These are phyloP conservation scores for Pseudomyrmex pallidus DNA, from an alignment of 1,140 invertebrate genomes.

Conservation along the genomic window DNA sequence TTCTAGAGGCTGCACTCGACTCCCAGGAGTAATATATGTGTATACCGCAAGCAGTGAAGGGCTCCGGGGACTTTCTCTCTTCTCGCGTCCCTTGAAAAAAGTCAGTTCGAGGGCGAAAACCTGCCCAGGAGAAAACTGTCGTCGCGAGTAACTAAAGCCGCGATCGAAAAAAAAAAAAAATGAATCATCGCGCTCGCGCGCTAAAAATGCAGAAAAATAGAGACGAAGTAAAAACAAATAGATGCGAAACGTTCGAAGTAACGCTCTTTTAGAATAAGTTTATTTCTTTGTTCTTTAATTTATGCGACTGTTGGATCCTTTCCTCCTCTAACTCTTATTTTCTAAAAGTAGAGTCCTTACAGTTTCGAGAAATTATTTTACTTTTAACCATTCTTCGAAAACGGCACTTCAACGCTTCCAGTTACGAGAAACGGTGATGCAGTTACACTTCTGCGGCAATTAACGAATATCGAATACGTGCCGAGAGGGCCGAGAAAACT, in stretches of 20 bases:
- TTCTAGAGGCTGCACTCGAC: constrained; percentile 65
- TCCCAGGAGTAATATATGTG: constrained; percentile 76
- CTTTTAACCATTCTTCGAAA: constrained; percentile 26
- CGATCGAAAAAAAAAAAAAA: constrained; percentile 37
- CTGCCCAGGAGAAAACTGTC: constrained; percentile 50
- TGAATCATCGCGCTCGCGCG: constrained; percentile 62
- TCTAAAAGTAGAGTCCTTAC: background rate
- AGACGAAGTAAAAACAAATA: constrained; percentile 4
- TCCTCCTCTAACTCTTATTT: background rate
- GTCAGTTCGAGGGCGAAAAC: constrained; percentile 57
- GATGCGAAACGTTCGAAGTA: background rate
- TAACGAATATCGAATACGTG: constrained; percentile 20
- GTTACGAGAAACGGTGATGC: background rate
- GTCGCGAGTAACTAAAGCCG: constrained; percentile 14
- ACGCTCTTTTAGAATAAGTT: background rate
- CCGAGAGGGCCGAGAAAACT: background rate
- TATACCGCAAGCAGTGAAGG: constrained; percentile 28
- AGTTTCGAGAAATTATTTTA: constrained; percentile 8
- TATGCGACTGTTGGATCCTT: background rate
- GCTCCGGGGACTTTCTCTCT: constrained; percentile 57
- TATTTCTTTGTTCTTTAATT: background rate
- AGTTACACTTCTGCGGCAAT: constrained; percentile 17
- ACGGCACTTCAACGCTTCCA: background rate
- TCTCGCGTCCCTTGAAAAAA: constrained; percentile 72
- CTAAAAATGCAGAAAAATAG: constrained; percentile 18